phyloP scores from a whole-genome alignment of 2,888 invertebrate species.

The Meloe dianella region DNA sequence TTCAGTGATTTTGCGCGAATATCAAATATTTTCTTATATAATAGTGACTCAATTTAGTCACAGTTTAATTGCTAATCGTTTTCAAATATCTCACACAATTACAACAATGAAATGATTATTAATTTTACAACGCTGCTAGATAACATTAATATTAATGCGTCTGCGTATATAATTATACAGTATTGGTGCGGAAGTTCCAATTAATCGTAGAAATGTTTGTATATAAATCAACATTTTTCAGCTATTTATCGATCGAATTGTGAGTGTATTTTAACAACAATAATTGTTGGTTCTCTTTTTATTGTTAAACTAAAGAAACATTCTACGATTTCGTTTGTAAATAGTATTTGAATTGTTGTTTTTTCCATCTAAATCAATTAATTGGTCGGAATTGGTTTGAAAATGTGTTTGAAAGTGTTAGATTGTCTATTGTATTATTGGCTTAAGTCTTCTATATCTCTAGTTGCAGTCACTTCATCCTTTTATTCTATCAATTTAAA shows the following conservation, averaged over 20 bases:
- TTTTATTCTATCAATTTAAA: constrained; percentile 16
- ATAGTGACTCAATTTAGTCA: constrained; percentile 21
- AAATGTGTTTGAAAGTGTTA: constrained; percentile 22
- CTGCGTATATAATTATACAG: background rate
- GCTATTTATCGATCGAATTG: constrained; percentile 15
- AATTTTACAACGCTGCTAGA: background rate
- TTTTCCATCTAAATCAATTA: constrained; percentile 25
- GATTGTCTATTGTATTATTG: constrained; percentile 29
- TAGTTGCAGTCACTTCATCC: constrained; percentile 25
- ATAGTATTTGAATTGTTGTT: constrained; percentile 21
- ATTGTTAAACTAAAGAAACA: constrained; percentile 12
- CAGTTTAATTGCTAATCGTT: constrained; percentile 25
- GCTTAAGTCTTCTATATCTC: constrained; percentile 7
- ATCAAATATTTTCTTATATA: constrained; percentile 27
- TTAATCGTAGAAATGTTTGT: background rate
- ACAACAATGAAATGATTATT: background rate
- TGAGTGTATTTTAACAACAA: background rate
- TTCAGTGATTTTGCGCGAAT: constrained; percentile 21
- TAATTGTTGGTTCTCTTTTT: constrained; percentile 15
- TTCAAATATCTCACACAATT: constrained; percentile 7
- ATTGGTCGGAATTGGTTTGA: constrained; percentile 18
- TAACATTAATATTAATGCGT: background rate
- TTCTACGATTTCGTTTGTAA: constrained; percentile 12
- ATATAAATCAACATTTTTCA: constrained; percentile 11
- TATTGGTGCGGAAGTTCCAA: background rate